phyloP scores from a whole-genome alignment of 2,113 vertebrate species.

The Chamaetylas fuelleborni region DNA sequence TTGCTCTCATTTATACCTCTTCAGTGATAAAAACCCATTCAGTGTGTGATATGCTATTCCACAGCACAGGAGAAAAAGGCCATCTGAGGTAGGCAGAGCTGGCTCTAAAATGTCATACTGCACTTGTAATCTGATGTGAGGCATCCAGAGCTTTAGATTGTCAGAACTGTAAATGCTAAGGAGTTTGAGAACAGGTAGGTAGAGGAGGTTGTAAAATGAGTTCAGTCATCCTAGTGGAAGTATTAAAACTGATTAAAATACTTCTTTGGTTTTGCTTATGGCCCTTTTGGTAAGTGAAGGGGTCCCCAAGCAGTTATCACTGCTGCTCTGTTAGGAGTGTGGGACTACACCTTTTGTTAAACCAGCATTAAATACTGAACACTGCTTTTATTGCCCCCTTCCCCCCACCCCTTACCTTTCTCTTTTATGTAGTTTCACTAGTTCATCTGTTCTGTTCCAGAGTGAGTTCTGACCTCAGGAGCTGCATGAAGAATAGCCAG shows the following conservation, averaged over 20 bases:
- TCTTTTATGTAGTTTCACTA: constrained; percentile 21
- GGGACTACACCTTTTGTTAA: not conserved
- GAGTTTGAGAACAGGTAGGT: not conserved
- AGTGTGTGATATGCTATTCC: not conserved
- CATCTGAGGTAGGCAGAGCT: not conserved
- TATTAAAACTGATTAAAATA: not conserved
- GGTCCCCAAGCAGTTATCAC: not conserved
- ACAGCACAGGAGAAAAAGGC: not conserved
- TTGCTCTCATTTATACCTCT: not conserved
- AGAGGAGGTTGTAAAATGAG: not conserved
- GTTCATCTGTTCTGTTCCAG: constrained; percentile 46
- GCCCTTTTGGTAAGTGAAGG: not conserved
- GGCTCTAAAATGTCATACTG: not conserved
- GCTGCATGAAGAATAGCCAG: constrained; percentile 48
- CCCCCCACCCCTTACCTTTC: not conserved
- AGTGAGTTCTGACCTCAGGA: constrained; percentile 36
- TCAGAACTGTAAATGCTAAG: not conserved
- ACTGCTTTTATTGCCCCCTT: not conserved
- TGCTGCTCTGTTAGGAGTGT: not conserved
- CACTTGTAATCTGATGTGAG: not conserved
- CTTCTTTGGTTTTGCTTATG: not conserved
- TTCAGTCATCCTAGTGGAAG: not conserved
- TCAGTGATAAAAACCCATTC: not conserved
- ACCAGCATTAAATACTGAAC: not conserved
- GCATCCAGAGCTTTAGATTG: not conserved